A percentile compares a stretch with the other conserved stretches of the same genome.
Conservation (phyloP, 2,113 vertebrate genomes). For the Aegotheles bennettii region DNA sequence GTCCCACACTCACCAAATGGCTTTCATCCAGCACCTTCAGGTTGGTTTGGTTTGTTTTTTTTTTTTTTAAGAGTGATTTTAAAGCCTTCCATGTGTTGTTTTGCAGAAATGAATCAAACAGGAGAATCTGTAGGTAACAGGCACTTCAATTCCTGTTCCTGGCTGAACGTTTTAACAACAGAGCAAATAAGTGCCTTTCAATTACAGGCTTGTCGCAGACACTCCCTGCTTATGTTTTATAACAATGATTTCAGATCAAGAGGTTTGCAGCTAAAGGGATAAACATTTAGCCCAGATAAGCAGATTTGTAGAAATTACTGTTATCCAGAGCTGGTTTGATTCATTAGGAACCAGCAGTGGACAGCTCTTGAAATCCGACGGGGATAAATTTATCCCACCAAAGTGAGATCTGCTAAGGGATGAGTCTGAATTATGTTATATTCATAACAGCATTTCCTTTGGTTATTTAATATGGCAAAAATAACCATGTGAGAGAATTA, state of each 20-base stretch:
- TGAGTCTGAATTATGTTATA: slow-evolving; percentile 10
- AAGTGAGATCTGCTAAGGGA: slow-evolving; percentile 29
- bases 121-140: neutral
- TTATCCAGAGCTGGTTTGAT: slow-evolving; percentile 27
- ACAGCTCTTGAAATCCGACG: neutral
- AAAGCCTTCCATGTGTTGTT: neutral
- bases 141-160: neutral
- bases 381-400: slow-evolving; percentile 48
- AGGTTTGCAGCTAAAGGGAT: slow-evolving; percentile 48
- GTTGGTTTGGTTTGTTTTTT: neutral
- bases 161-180: neutral
- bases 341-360: slow-evolving; percentile 39
- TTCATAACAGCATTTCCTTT: slow-evolving; percentile 3
- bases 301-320: slow-evolving; percentile 51
- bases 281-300: slow-evolving; percentile 49
- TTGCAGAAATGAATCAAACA: neutral
- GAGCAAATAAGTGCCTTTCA: slow-evolving; percentile 47
- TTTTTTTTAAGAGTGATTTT: neutral
- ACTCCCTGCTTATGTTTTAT: slow-evolving; percentile 5
- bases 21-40: neutral
- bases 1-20: neutral
- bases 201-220: slow-evolving; percentile 14
- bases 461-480: neutral
- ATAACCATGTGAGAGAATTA: neutral
- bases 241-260: slow-evolving; percentile 9